phyloP scores from a whole-genome alignment of 35 echinoderm and acorn worm genomes.

The Lytechinus pictus region DNA sequence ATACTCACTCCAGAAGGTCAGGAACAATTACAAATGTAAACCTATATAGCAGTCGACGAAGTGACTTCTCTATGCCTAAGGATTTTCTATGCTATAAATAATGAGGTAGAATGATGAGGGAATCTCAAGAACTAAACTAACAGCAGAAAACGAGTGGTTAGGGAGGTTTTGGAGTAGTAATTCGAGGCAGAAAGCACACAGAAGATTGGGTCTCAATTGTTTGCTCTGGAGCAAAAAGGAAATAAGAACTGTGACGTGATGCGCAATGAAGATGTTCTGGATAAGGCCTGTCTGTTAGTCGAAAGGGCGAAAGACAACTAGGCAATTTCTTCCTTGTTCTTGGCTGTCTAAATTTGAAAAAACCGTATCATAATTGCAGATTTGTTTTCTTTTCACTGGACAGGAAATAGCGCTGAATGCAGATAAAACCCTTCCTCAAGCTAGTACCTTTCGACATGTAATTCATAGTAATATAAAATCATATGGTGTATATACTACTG shows the following conservation, averaged over 20 bases:
- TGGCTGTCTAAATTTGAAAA: neutral
- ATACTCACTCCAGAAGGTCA: constrained; percentile 7
- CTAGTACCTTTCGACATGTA: neutral
- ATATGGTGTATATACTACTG: no score
- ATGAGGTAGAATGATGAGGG: neutral
- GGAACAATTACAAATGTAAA: constrained; percentile 26
- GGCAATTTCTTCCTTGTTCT: neutral
- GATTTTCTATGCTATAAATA: neutral
- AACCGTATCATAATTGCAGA: neutral
- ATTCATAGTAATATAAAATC: no score
- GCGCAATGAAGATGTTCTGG: neutral
- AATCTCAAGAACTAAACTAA: constrained; percentile 36
- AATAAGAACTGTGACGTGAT: constrained; percentile 37
- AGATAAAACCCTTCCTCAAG: neutral
- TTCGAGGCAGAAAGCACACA: constrained; percentile 33
- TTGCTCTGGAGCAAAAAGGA: constrained; percentile 39
- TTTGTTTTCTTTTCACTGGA: neutral
- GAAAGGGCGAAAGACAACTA: neutral
- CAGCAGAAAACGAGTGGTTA: neutral
- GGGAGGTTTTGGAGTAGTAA: constrained; percentile 34
- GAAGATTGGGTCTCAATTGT: constrained; percentile 39
- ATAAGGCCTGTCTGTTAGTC: neutral
- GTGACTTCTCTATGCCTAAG: neutral
- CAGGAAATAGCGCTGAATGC: constrained; percentile 9
- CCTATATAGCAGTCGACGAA: neutral